Percentiles rank a stretch among this genome's conserved stretches.
Evolutionary conservation across 2,113 vertebrate genomes (phyloP).

Genomic region (Bujurquina vittata): DNA sequence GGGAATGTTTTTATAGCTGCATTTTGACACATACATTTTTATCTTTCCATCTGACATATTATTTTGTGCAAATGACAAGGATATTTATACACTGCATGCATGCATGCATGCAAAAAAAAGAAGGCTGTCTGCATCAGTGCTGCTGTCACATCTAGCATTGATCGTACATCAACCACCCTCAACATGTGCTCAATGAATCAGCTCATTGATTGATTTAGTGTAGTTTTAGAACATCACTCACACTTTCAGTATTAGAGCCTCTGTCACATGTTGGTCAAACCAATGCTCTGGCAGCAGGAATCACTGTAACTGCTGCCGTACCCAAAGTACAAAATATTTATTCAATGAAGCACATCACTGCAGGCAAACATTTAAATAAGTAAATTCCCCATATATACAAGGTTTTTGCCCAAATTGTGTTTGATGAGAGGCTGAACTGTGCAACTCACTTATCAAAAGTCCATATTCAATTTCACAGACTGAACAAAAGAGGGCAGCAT

Average conservation of each 20-base stretch:
- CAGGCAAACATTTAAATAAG: neutral
- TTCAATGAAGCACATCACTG: neutral
- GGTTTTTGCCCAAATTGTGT: neutral
- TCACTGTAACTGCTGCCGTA: neutral
- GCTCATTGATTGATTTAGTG: conserved; percentile 61
- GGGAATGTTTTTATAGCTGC: conserved; percentile 2
- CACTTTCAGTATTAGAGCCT: conserved; percentile 36
- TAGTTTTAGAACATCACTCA: conserved; percentile 48
- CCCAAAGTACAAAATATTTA: neutral
- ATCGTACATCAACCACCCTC: conserved; percentile 45
- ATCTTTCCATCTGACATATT: neutral
- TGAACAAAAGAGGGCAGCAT: conserved; percentile 71
- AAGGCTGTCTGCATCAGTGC: conserved; percentile 17
- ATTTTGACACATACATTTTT: neutral
- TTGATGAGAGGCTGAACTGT: neutral
- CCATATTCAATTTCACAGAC: conserved; percentile 26
- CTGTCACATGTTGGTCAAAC: conserved; percentile 43
- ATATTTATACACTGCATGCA: neutral
- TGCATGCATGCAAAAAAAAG: neutral
- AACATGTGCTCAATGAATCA: conserved; percentile 63
- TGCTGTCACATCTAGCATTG: conserved; percentile 54
- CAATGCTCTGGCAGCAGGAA: neutral
- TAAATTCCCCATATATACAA: neutral
- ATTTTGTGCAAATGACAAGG: neutral
- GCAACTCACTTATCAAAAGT: neutral